These are phyloP conservation scores for Anser brachyrhynchus DNA, from an alignment of 2,113 vertebrate genomes.

Conservation along the genomic window DNA sequence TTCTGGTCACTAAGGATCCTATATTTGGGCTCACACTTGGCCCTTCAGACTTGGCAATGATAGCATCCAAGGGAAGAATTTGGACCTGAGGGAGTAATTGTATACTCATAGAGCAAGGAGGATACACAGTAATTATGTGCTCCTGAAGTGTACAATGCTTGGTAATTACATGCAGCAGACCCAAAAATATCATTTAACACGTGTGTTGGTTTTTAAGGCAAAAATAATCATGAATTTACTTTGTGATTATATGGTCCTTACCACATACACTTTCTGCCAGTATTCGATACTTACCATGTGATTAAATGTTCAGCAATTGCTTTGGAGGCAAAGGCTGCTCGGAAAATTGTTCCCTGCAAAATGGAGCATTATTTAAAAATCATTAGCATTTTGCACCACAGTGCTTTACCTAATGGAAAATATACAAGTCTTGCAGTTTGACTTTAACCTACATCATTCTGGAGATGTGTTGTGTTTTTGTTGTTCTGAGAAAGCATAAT, in stretches of 20 bases:
- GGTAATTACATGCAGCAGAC: slow-evolving; percentile 70
- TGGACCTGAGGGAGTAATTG: slow-evolving; percentile 65
- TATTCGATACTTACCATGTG: slow-evolving; percentile 67
- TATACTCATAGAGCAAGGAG: slow-evolving; percentile 61
- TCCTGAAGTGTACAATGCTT: slow-evolving; percentile 59
- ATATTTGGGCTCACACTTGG: background rate
- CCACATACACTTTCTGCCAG: slow-evolving; percentile 73
- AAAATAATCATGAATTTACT: slow-evolving; percentile 77
- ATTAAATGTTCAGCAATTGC: slow-evolving; percentile 71
- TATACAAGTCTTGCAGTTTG: background rate
- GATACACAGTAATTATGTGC: slow-evolving; percentile 53
- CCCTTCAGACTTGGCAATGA: slow-evolving; percentile 39
- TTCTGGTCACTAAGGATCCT: background rate
- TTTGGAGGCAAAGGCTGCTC: slow-evolving; percentile 68
- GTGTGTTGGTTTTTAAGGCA: slow-evolving; percentile 78
- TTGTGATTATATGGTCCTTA: slow-evolving; percentile 75
- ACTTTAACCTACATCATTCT: slow-evolving; percentile 21
- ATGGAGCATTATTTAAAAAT: slow-evolving; percentile 67
- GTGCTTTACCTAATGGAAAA: slow-evolving; percentile 63
- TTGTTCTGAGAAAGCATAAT: slow-evolving; percentile 12
- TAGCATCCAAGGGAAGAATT: slow-evolving; percentile 37
- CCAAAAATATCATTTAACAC: slow-evolving; percentile 79
- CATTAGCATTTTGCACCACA: slow-evolving; percentile 62
- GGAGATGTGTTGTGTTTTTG: slow-evolving; percentile 44
- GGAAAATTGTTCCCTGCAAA: slow-evolving; percentile 57